These are phyloP conservation scores for Lepidonotus clava DNA, from an alignment of 2,888 invertebrate species.

Conservation along the genomic window DNA sequence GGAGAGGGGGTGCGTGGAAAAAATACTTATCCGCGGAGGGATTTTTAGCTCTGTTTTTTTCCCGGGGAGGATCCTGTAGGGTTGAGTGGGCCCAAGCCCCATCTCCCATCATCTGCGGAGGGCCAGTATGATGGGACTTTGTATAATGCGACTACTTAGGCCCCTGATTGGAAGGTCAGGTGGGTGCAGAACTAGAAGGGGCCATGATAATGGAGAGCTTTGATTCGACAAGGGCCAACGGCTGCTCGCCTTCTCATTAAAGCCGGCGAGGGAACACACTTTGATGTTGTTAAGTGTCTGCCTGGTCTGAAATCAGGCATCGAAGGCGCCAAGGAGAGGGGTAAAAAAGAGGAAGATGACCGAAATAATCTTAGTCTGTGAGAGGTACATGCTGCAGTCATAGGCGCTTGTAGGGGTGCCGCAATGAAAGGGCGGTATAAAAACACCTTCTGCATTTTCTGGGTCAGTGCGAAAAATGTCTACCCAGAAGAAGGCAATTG, in stretches of 20 bases:
- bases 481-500: no score
- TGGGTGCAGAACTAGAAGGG: slow-evolving; percentile 17
- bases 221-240: slow-evolving; percentile 29
- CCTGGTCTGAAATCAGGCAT: slow-evolving; percentile 14
- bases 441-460: no score
- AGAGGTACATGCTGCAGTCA: not conserved
- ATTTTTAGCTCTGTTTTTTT: not conserved
- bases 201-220: slow-evolving; percentile 42
- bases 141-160: slow-evolving; percentile 49
- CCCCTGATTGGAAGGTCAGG: slow-evolving; percentile 39
- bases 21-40: not conserved
- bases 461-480: no score
- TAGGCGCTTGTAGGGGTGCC: no score
- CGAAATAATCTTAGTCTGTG: not conserved
- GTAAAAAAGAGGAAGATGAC: not conserved
- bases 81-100: slow-evolving; percentile 21
- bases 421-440: no score
- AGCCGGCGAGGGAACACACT: not conserved
- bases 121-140: not conserved
- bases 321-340: not conserved
- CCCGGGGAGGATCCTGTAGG: slow-evolving; percentile 18
- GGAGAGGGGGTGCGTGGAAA: not conserved
- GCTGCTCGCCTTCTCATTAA: slow-evolving; percentile 32
- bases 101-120: slow-evolving; percentile 16
- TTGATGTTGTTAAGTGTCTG: slow-evolving; percentile 41